These are phyloP conservation scores for Oryzias dopingdopingensis DNA, from an alignment of 2,797 vertebrate species.

Conservation along the genomic window DNA sequence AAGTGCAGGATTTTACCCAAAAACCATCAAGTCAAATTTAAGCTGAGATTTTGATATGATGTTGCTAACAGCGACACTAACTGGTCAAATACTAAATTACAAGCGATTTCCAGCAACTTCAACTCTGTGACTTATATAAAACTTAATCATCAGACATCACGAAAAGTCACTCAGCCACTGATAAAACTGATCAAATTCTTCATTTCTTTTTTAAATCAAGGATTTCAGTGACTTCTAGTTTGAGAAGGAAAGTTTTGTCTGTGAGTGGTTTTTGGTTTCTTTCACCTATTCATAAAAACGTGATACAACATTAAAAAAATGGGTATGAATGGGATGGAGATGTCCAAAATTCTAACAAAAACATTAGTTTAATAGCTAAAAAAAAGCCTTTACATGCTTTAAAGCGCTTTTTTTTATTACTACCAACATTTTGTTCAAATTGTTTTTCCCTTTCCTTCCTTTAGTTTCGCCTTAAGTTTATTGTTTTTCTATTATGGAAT, in stretches of 20 bases:
- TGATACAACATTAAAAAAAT: no score
- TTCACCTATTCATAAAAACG: no score
- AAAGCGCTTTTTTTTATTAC: no score
- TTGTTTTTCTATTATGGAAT: no score
- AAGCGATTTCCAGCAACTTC: not conserved
- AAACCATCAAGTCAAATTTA: slow-evolving; percentile 5
- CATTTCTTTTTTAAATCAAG: not conserved
- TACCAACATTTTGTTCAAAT: no score
- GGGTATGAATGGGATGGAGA: no score
- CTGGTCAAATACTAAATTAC: slow-evolving; percentile 27
- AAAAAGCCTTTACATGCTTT: no score
- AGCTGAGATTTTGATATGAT: not conserved
- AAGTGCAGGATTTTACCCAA: slow-evolving; percentile 4
- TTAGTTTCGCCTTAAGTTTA: no score
- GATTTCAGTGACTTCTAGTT: not conserved
- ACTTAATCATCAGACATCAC: not conserved
- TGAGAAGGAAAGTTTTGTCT: not conserved
- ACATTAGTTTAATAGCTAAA: no score
- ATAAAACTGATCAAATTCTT: not conserved
- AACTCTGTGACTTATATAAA: not conserved
- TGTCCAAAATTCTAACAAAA: no score
- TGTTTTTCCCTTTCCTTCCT: no score
- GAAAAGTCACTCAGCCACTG: not conserved
- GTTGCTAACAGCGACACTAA: slow-evolving; percentile 61
- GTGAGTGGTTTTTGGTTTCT: no score